A percentile compares a stretch with the other conserved stretches of the same genome.
Evolutionary conservation across 2,888 invertebrate species (phyloP).

Genomic region (Phortica magna): DNA sequence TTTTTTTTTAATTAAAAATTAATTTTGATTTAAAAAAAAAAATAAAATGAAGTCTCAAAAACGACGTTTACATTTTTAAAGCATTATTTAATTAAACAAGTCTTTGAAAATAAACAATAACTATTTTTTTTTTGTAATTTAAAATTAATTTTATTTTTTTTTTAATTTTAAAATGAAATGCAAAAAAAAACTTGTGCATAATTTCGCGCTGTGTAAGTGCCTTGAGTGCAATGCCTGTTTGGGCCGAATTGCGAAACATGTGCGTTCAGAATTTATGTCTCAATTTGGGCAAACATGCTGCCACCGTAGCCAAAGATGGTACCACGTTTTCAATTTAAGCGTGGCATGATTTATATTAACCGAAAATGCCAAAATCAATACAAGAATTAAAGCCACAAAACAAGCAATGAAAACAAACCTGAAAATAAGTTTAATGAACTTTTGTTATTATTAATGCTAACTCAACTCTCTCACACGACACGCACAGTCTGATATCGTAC

Average conservation of each 20-base stretch:
- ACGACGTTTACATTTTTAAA: too few species aligned
- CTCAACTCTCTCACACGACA: background rate
- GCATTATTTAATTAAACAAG: too few species aligned
- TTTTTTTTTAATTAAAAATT: too few species aligned
- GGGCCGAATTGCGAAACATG: slow-evolving; percentile 17
- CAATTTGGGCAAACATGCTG: slow-evolving; percentile 67
- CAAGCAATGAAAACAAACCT: background rate
- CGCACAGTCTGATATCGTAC: slow-evolving; percentile 97
- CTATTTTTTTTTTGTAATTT: too few species aligned
- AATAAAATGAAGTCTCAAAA: too few species aligned
- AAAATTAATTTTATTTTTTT: too few species aligned
- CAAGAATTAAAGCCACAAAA: background rate
- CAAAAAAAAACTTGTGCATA: background rate
- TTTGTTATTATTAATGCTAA: background rate
- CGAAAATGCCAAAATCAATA: slow-evolving; percentile 47
- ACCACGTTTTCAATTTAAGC: slow-evolving; percentile 74
- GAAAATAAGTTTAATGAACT: slow-evolving; percentile 22
- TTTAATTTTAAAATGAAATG: too few species aligned
- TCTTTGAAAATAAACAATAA: too few species aligned
- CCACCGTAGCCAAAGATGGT: slow-evolving; percentile 42
- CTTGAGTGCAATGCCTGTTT: background rate
- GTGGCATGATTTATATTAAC: slow-evolving; percentile 69
- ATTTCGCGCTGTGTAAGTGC: background rate
- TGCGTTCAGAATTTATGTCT: slow-evolving; percentile 74
- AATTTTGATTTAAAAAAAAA: too few species aligned